Base-by-base conservation (phyloP, 2,113 vertebrate species). In the Nipponia nippon region DNA sequence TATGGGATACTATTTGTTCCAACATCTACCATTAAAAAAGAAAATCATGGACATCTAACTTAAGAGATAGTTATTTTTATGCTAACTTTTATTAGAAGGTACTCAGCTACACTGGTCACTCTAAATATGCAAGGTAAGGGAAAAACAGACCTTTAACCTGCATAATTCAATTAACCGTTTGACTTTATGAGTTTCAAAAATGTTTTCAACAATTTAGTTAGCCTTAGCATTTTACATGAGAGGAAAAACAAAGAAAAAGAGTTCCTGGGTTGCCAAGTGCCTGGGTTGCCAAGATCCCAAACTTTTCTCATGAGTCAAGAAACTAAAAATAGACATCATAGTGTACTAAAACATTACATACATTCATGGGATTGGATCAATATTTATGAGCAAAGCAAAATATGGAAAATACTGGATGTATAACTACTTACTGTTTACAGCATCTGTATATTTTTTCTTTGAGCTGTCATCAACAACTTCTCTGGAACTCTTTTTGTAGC, bases 1-100 rank as follows among this genome's bases (percentile, higher is more conserved):
- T 98, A 97, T 98, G 97, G 96, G 97, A 97, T 98, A 95, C 23
- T 97, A 91, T 97, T 97, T 95, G 92, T 97, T 98, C 98, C 97
- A 98, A 98, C 88, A 95, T 95, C 97, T 93, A 84, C 85, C 55
- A 94, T 59, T 17, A 5, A 62, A 87, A 87, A 93, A 83, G 88
- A 91, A 46, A 85, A 23, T 65, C 92, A 91, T 61, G 73, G 87
- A 92, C 63, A 86, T 97, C 87, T 89, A 90, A 97, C 84, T 95
- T 61, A 83, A 85, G 71, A 82, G 70, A 85, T 65, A 70, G 70
- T 92, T 97, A 95, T 86, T 97, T 96, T 97, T 89, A 79, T 62
- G 72, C 46, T 89, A 77, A 71, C 17, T 71, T 85, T 94, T 78
- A 94, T 88, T 92, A 69, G 81, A 97, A 96, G 22, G n/a, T 32